Evolutionary conservation across 2,797 vertebrate species (phyloP).

Genomic region (Eremophila alpestris): DNA sequence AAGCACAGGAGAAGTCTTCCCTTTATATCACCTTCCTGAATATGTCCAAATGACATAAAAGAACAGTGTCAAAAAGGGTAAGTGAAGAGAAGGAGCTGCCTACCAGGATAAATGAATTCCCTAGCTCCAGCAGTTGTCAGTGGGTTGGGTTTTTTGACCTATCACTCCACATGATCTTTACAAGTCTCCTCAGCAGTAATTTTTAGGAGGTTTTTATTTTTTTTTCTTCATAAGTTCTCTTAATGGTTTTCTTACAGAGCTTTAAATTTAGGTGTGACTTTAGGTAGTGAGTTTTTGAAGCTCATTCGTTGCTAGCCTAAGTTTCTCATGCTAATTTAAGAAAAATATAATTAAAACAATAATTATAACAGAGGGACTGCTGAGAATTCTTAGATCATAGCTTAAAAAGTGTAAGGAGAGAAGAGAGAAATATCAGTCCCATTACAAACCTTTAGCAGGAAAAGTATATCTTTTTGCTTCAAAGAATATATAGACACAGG

Average conservation of each 20-base stretch:
- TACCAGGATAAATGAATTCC: background rate
- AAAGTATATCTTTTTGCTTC: background rate
- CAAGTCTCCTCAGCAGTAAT: background rate
- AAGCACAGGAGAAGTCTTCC: background rate
- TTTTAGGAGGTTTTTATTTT: background rate
- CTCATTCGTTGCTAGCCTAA: background rate
- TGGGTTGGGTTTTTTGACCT: constrained; percentile 21
- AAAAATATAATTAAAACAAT: background rate
- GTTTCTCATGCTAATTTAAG: background rate
- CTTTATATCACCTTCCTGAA: background rate
- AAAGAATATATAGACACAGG: background rate
- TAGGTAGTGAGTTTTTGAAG: background rate
- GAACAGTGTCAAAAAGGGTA: background rate
- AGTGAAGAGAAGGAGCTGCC: background rate
- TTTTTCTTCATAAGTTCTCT: background rate
- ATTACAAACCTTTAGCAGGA: background rate
- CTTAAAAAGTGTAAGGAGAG: background rate
- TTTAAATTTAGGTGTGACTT: background rate
- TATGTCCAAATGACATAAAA: background rate
- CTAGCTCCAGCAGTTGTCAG: background rate
- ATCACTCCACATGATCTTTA: background rate
- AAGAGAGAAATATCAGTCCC: background rate
- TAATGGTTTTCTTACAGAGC: background rate
- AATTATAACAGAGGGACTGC: background rate
- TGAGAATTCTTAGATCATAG: background rate